Conservation (phyloP, 2,888 invertebrate genomes). For the Malthinus flaveolus region DNA sequence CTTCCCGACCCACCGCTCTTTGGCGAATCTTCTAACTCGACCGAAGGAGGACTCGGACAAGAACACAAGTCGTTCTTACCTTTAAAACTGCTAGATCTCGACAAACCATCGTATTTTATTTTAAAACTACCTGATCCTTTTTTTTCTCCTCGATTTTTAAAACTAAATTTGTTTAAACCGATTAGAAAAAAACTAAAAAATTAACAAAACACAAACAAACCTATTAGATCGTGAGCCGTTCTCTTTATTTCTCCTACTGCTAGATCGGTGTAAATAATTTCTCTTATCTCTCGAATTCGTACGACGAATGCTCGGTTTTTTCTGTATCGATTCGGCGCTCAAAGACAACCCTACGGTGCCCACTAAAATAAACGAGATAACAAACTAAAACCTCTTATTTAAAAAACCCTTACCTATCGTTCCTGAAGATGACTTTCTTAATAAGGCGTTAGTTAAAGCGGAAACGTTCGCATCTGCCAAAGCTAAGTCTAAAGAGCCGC, state of each 20-base stretch:
- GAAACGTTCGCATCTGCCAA: slow-evolving; percentile 52
- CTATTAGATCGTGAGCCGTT: slow-evolving; percentile 57
- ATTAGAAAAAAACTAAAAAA: too few species aligned
- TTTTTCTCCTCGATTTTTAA: slow-evolving; percentile 48
- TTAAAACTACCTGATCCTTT: slow-evolving; percentile 51
- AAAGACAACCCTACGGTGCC: slow-evolving; percentile 64
- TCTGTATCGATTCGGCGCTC: slow-evolving; percentile 66
- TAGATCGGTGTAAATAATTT: slow-evolving; percentile 59
- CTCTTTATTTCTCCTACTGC: slow-evolving; percentile 62
- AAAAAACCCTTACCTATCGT: slow-evolving; percentile 61
- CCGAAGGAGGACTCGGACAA: slow-evolving; percentile 42
- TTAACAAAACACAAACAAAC: slow-evolving; percentile 32
- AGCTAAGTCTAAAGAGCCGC: slow-evolving; percentile 55
- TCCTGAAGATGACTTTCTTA: slow-evolving; percentile 60
- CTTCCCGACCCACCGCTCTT: slow-evolving; percentile 23
- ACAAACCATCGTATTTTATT: slow-evolving; percentile 51
- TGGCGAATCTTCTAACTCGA: slow-evolving; percentile 26
- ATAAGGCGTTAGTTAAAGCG: slow-evolving; percentile 49
- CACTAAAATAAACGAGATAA: slow-evolving; percentile 47
- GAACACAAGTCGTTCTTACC: slow-evolving; percentile 51
- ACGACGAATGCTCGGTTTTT: slow-evolving; percentile 61
- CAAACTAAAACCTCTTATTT: slow-evolving; percentile 9
- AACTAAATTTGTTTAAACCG: slow-evolving; percentile 45
- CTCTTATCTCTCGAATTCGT: slow-evolving; percentile 60
- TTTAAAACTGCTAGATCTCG: slow-evolving; percentile 53